Evolutionary conservation across 2,888 invertebrate species (phyloP), one percentile per base, ranked within the genome.

Genomic region (Pachycephus smyrnensis): DNA sequence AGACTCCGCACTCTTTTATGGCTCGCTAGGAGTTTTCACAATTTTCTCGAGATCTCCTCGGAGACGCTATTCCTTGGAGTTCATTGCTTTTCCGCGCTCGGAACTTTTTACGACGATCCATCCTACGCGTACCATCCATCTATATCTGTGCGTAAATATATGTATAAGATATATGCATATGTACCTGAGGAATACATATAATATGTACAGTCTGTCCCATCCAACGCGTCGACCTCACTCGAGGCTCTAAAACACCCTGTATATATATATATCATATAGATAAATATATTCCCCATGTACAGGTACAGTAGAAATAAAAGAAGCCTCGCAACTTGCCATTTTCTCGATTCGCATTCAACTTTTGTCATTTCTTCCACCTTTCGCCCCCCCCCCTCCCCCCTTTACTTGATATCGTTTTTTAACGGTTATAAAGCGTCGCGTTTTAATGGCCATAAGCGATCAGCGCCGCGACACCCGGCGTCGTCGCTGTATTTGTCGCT

Each of bases 391-490:
- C 4, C 4, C 15, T 15, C 40, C 15, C n/a, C n/a, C n/a, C n/a
- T n/a, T n/a, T n/a, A n/a, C 40, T 40, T 15, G 40, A 6, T 4
- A 40, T 40, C 15, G 15, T 15, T 55, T 55, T 55, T 73, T 75
- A 82, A 84, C 80, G 81, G 76, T 80, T 80, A 85, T 83, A 84
- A 88, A 88, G 86, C 84, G 82, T 79, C 77, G 80, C 73, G 83
- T 84, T 86, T 80, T 77, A 78, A 73, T 81, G 75, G 81, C 83
- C 84, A 86, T 86, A 86, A 84, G 79, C 84, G 86, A 86, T 88
- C 87, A 81, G 85, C 83, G 82, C 84, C 82, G 79, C 82, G 55
- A 55, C 55, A 23, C 23, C 9, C 55, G 55, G 9, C 55, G 55
- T 55, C 23, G 40, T 55, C 23, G 23, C 40, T 40, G 23, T 81